Percentiles rank a stretch among this genome's conserved stretches.
Conservation (phyloP, 2,113 vertebrate species). For the Hypanus sabinus region DNA sequence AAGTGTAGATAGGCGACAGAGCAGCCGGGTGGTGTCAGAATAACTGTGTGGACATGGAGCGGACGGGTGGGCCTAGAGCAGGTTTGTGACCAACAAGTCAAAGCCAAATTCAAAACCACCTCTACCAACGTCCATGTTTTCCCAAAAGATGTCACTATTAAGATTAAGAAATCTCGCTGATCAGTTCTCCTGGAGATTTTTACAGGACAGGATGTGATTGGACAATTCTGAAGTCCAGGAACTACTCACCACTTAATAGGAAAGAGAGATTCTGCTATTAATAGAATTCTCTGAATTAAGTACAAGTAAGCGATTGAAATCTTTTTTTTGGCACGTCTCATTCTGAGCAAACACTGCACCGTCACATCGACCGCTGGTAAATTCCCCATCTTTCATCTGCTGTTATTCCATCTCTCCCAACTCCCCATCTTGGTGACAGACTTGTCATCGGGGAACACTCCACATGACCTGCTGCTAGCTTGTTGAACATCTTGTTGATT, state of each 20-base stretch:
- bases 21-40: no score
- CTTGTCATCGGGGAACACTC: background rate
- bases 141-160: background rate
- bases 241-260: background rate
- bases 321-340: background rate
- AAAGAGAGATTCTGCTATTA: background rate
- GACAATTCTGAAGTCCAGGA: background rate
- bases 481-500: background rate
- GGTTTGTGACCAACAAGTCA: background rate
- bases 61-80: background rate
- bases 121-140: background rate
- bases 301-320: constrained; percentile 7
- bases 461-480: background rate
- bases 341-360: background rate
- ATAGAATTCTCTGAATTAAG: background rate
- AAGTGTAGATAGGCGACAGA: no score
- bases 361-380: background rate
- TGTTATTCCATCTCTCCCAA: constrained; percentile 12
- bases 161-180: background rate
- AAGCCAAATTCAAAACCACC: background rate
- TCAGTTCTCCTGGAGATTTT: background rate
- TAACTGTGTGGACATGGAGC: background rate
- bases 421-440: background rate
- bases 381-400: background rate
- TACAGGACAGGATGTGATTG: background rate